Evolutionary conservation across 2,113 vertebrate genomes (phyloP).

Genomic region (Eretmochelys imbricata): DNA sequence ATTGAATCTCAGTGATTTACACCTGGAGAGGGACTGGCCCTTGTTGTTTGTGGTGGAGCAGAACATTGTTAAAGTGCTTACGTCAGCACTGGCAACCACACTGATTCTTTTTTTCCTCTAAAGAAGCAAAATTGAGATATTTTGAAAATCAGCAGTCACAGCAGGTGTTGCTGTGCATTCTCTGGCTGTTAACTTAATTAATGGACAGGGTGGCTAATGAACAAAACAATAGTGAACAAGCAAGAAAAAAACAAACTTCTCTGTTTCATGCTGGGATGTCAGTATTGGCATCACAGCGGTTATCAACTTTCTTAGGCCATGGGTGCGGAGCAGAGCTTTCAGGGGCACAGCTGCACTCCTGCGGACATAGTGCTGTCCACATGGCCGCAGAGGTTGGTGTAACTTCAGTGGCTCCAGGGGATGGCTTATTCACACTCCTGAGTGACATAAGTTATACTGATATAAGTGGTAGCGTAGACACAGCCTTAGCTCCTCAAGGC

Average conservation of each 20-base stretch:
- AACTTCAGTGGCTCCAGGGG: too few relatives aligned
- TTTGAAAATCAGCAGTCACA: not conserved
- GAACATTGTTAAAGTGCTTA: not conserved
- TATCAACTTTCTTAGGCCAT: not conserved
- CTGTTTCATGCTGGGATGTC: not conserved
- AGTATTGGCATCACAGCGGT: fast-evolving
- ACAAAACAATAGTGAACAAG: not conserved
- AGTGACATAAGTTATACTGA: too few relatives aligned
- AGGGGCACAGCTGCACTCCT: too few relatives aligned
- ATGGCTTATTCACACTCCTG: too few relatives aligned
- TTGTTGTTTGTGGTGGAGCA: not conserved
- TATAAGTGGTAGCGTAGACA: too few relatives aligned
- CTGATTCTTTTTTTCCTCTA: not conserved
- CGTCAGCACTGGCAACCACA: not conserved
- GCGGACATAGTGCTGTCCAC: too few relatives aligned
- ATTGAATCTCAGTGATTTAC: not conserved
- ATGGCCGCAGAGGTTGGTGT: too few relatives aligned
- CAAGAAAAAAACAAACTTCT: not conserved
- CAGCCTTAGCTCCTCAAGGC: too few relatives aligned
- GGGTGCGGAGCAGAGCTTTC: too few relatives aligned
- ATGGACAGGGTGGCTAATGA: not conserved
- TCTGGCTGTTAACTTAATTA: not conserved
- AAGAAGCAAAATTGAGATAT: not conserved
- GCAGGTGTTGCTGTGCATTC: not conserved
- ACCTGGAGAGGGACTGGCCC: fast-evolving